Percentiles rank a stretch among this genome's conserved stretches.
Conservation (phyloP, 2,888 invertebrate species). For the Holacanthella duospinosa region DNA sequence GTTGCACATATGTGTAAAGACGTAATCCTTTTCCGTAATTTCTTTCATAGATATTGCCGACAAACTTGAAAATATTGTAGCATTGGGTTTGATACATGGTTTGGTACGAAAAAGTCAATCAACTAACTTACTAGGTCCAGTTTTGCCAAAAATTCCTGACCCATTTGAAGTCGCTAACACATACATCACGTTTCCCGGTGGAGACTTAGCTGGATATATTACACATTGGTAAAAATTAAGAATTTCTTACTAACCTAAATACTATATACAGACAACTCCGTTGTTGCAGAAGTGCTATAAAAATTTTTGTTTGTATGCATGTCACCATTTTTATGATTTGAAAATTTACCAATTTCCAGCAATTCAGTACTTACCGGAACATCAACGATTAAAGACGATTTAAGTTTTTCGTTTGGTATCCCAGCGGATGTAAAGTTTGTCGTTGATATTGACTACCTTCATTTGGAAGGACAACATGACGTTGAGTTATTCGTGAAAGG, state of each 20-base stretch:
- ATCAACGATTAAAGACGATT: not conserved
- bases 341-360: too few relatives aligned
- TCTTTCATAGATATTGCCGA: too few relatives aligned
- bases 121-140: not conserved
- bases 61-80: not conserved
- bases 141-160: not conserved
- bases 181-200: not conserved
- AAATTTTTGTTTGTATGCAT: too few relatives aligned
- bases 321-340: too few relatives aligned
- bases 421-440: not conserved
- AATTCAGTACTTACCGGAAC: not conserved
- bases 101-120: not conserved
- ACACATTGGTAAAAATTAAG: not conserved
- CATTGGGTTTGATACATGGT: not conserved
- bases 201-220: not conserved
- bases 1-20: too few relatives aligned
- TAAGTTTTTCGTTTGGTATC: not conserved
- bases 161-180: not conserved
- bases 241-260: too few relatives aligned
- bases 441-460: not conserved
- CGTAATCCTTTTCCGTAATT: too few relatives aligned
- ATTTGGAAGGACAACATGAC: not conserved
- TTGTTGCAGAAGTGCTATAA: too few relatives aligned
- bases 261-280: too few relatives aligned
- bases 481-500: not conserved